Evolutionary conservation across 2,113 vertebrate genomes (phyloP).

Genomic region (Gasterosteus nipponicus): DNA sequence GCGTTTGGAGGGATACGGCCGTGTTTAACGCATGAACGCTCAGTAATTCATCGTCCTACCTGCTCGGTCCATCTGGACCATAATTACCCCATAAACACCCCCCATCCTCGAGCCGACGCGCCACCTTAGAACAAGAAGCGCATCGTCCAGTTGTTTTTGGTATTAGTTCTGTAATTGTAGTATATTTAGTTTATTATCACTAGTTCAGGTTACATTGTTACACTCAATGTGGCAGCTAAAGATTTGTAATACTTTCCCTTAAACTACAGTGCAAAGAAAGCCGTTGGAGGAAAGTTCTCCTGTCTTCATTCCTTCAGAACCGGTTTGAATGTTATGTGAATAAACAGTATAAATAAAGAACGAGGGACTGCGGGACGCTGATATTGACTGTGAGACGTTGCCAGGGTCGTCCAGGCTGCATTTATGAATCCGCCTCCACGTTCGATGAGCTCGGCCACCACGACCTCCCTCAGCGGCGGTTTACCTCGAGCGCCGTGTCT

Average conservation of each 20-base stretch:
- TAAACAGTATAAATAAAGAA: constrained; percentile 31
- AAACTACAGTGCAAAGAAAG: constrained; percentile 3
- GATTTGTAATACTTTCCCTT: neutral
- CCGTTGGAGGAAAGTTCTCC: neutral
- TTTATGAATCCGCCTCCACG: constrained; percentile 42
- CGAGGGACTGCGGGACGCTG: constrained; percentile 5
- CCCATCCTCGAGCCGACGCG: neutral
- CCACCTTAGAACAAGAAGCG: constrained; percentile 36
- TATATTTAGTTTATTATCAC: too few species aligned
- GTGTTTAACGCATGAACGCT: constrained; percentile 37
- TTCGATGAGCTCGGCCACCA: constrained; percentile 37
- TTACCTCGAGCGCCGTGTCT: neutral
- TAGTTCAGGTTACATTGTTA: too few species aligned
- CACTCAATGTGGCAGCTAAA: too few species aligned
- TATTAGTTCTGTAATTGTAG: neutral
- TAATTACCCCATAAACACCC: constrained; percentile 56
- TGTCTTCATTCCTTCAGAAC: constrained; percentile 17
- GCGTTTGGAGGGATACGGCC: constrained; percentile 19
- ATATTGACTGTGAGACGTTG: constrained; percentile 36
- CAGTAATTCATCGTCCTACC: constrained; percentile 66
- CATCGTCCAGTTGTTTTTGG: constrained; percentile 30
- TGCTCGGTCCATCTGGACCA: constrained; percentile 71
- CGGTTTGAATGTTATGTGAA: constrained; percentile 8
- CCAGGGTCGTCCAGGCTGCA: constrained; percentile 12
- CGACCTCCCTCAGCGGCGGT: constrained; percentile 3